phyloP scores from a whole-genome alignment of 2,888 invertebrate species.

The Chesias legatella region DNA sequence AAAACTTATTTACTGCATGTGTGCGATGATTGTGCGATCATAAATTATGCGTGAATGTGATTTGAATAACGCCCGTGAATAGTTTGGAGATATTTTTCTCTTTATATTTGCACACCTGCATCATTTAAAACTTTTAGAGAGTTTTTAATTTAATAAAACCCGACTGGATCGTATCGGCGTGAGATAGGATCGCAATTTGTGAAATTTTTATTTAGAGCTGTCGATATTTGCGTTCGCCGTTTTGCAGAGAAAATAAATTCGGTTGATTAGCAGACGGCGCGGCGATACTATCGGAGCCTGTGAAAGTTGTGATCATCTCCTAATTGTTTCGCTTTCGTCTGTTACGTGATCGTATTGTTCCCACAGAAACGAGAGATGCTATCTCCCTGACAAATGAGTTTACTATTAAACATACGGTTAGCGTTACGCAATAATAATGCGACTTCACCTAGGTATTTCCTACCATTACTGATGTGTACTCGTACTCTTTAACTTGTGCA shows the following conservation, averaged over 20 bases:
- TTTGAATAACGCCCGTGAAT: slow-evolving; percentile 33
- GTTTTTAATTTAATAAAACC: slow-evolving; percentile 29
- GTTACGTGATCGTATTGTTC: slow-evolving; percentile 61
- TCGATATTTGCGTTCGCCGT: slow-evolving; percentile 33
- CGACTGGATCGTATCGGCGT: slow-evolving; percentile 37
- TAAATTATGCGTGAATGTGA: slow-evolving; percentile 43
- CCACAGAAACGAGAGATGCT: slow-evolving; percentile 47
- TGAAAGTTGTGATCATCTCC: slow-evolving; percentile 60
- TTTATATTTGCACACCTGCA: slow-evolving; percentile 26
- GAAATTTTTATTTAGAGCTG: slow-evolving; percentile 46
- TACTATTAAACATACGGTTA: slow-evolving; percentile 57
- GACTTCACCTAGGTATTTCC: slow-evolving; percentile 41
- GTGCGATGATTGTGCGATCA: slow-evolving; percentile 40
- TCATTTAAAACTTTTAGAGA: slow-evolving; percentile 27
- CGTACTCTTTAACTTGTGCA: slow-evolving; percentile 23
- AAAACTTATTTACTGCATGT: slow-evolving; percentile 47
- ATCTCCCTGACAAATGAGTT: slow-evolving; percentile 67
- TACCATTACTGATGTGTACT: slow-evolving; percentile 32
- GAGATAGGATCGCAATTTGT: slow-evolving; percentile 41
- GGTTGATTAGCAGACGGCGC: slow-evolving; percentile 29
- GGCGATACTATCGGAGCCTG: slow-evolving; percentile 40
- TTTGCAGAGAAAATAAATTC: slow-evolving; percentile 35
- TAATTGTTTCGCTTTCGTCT: slow-evolving; percentile 72
- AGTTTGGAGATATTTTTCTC: slow-evolving; percentile 22
- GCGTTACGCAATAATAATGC: slow-evolving; percentile 59